A percentile compares a stretch with the other conserved stretches of the same genome.
Conservation (phyloP, 2,797 vertebrate genomes). For the Rousettus madagascariensis region DNA sequence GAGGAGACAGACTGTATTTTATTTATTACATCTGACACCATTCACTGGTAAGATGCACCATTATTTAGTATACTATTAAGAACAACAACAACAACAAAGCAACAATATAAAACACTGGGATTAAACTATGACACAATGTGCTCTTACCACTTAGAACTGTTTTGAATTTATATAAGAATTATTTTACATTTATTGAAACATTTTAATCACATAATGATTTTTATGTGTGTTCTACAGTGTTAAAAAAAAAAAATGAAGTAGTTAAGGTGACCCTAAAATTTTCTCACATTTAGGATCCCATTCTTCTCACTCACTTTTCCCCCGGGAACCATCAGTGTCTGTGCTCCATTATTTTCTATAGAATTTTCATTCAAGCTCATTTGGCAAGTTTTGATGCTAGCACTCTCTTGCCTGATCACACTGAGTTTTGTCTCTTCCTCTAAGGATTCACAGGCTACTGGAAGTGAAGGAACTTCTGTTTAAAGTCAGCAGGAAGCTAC, state of each 20-base stretch:
- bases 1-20: fast-evolving
- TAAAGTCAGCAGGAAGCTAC: neutral
- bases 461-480: neutral
- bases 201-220: neutral
- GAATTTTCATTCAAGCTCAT: neutral
- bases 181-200: neutral
- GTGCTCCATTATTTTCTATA: neutral
- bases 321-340: neutral
- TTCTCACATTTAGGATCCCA: neutral
- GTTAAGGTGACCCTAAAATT: neutral
- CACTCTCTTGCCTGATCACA: neutral
- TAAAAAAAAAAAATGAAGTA: neutral
- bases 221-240: neutral
- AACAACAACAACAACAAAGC: neutral
- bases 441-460: neutral
- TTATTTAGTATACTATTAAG: neutral
- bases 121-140: neutral
- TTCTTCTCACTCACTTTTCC: neutral
- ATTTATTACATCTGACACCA: neutral
- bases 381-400: neutral
- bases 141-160: neutral
- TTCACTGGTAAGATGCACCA: neutral
- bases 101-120: neutral
- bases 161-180: neutral
- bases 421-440: neutral